phyloP scores from a whole-genome alignment of 2,888 invertebrate genomes.

The Drosophila mulleri region DNA sequence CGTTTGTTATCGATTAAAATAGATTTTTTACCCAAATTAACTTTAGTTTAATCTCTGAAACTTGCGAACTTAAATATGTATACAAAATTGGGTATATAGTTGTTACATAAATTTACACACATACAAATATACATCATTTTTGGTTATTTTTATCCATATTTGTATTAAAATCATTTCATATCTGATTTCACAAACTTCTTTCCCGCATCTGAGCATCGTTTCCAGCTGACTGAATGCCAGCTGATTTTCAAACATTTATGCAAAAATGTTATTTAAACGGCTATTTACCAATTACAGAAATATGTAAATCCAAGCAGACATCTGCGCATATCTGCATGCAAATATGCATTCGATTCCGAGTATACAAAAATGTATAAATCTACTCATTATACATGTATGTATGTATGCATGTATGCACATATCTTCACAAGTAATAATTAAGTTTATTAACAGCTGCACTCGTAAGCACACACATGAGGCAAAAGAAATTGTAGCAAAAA shows the following conservation, averaged over 20 bases:
- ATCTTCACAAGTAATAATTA: background rate
- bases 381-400: background rate
- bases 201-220: no score
- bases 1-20: background rate
- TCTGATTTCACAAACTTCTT: background rate
- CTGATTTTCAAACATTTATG: slow-evolving; percentile 1
- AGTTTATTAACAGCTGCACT: background rate
- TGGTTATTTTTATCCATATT: background rate
- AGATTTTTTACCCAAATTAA: background rate
- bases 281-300: background rate
- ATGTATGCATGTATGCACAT: background rate
- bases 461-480: no score
- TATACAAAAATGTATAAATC: background rate
- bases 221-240: background rate
- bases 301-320: slow-evolving; percentile 2
- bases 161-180: background rate
- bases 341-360: background rate
- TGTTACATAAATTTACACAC: no score
- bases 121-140: background rate
- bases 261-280: background rate
- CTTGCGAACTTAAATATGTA: no score
- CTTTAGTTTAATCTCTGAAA: background rate
- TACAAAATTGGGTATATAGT: no score
- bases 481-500: background rate
- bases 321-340: slow-evolving; percentile 2